Evolutionary conservation across 2,888 invertebrate genomes (phyloP).

Genomic region (Pyralis farinalis): DNA sequence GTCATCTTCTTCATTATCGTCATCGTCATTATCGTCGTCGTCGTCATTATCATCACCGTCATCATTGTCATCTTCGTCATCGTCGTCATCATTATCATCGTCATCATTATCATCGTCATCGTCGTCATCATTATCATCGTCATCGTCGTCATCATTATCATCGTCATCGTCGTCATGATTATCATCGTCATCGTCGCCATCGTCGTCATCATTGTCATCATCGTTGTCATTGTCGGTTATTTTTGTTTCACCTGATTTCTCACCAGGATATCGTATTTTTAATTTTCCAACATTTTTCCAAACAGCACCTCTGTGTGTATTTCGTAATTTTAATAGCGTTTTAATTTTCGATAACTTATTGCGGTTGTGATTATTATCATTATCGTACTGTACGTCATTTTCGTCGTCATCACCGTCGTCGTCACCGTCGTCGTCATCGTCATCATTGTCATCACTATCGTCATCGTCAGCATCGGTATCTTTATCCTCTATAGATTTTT

Average conservation of each 20-base stretch:
- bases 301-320: no score
- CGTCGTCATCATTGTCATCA: conserved; percentile 8
- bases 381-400: conserved; percentile 7
- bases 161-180: conserved; percentile 12
- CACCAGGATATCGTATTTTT: conserved; percentile 3
- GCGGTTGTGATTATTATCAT: not conserved
- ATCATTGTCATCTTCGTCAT: conserved; percentile 59
- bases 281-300: no score
- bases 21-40: conserved; percentile 54
- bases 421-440: conserved; percentile 3
- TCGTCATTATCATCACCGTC: conserved; percentile 45
- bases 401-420: conserved; percentile 5
- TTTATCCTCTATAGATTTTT: conserved; percentile 5
- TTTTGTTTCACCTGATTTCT: not conserved
- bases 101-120: conserved; percentile 62
- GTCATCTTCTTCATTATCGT: conserved; percentile 48
- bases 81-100: conserved; percentile 46
- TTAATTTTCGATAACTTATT: no score
- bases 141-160: conserved; percentile 49
- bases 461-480: conserved; percentile 26
- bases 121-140: conserved; percentile 44
- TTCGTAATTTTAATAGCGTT: no score
- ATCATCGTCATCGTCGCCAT: conserved; percentile 9
- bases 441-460: conserved; percentile 1
- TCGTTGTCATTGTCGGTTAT: conserved; percentile 5